Evolutionary conservation across 2,797 vertebrate genomes (phyloP), one percentile per base, ranked within the genome.

Genomic region (Chanos chanos): DNA sequence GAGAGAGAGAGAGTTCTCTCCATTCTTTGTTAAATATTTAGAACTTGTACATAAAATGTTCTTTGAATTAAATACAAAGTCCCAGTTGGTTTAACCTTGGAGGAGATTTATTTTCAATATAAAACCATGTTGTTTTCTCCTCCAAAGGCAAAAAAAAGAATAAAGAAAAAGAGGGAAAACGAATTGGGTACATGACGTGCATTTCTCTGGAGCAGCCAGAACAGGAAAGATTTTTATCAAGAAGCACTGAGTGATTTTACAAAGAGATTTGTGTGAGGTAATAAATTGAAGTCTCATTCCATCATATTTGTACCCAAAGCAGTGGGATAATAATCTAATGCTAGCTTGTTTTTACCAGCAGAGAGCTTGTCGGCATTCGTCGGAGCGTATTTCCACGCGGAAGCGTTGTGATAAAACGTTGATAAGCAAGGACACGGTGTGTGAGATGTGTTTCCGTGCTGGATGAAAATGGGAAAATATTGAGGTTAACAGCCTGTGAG

Each of bases 241-340:
- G 50, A 54, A 67, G 67, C 61, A 55, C 51, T 64, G 70, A 49
- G 54, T 64, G 72, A 67, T 58, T 74, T 68, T 67, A 60, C 56
- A 68, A 68, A 68, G 68, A 61, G 43, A 56, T 64, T 39, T n/a
- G n/a, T n/a, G n/a, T n/a, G n/a, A n/a, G 33, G 49, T 34, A 18
- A 45, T 24, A 6, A 60, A 37, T 51, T 18, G 4, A 53, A 58
- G 30, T 24, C 39, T 18, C 37, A 48, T 43, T 50, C 59, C 44
- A 47, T 55, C 62, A 47, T 57, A 56, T 65, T 65, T 66, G 61
- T 52, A 63, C 57, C 62, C 48, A 69, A 41, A 65, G 49, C 53
- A 58, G 58, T 49, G 9, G 61, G 60, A 74, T 70, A 39, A 31
- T 68, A 61, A 71, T 71, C 68, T 74, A 68, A 57, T 37, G 64